These are phyloP conservation scores for Lepilemur ruficaudatus DNA, from an alignment of 2,797 vertebrate genomes.

Conservation along the genomic window DNA sequence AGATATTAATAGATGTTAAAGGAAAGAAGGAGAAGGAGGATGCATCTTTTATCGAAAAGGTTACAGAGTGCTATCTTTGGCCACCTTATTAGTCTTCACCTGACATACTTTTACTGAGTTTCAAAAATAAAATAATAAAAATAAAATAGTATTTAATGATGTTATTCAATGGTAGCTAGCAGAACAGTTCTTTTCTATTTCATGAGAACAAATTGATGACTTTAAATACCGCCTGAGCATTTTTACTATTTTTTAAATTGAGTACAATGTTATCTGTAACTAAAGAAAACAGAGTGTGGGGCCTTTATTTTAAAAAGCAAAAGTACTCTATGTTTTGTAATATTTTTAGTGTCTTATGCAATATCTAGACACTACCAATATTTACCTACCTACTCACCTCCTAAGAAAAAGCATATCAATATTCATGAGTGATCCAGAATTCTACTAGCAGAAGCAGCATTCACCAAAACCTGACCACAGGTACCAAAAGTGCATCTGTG, in stretches of 20 bases:
- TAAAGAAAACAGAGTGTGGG: background rate
- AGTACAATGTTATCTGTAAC: background rate
- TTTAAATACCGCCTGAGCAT: background rate
- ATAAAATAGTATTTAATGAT: constrained; percentile 2
- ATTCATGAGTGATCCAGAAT: constrained; percentile 73
- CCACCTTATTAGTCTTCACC: background rate
- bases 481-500: background rate
- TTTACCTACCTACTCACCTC: constrained; percentile 76
- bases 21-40: background rate
- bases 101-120: background rate
- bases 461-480: constrained; percentile 50
- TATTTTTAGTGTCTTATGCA: constrained; percentile 54
- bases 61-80: background rate
- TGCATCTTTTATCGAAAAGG: constrained; percentile 44
- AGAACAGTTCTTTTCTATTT: background rate
- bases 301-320: constrained; percentile 9
- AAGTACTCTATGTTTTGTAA: constrained; percentile 6
- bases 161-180: background rate
- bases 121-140: constrained; percentile 35
- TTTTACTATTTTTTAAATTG: constrained; percentile 27
- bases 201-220: background rate
- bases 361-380: constrained; percentile 63
- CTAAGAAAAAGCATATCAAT: constrained; percentile 77
- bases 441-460: constrained; percentile 66
- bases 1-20: background rate